Percentiles rank a stretch among this genome's conserved stretches.
phyloP scores from a whole-genome alignment of 1,140 invertebrate genomes.

The Drosophila simulans region DNA sequence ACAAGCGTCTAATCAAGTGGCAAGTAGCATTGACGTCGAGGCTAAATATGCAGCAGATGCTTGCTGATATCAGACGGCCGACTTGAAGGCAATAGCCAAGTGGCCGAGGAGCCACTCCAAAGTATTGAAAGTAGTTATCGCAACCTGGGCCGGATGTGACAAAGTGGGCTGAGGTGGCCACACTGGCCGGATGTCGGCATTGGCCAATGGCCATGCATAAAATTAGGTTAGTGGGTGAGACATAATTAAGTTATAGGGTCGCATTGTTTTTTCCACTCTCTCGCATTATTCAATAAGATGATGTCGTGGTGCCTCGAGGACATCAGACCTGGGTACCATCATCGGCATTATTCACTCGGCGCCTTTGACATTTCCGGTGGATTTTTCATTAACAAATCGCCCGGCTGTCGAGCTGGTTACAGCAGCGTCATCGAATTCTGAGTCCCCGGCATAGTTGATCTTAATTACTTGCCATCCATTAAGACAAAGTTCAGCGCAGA shows the following conservation, averaged over 20 bases:
- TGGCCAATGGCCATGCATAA: constrained; percentile 50
- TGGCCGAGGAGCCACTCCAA: constrained; percentile 32
- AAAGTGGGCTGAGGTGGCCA: constrained; percentile 2
- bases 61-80: constrained; percentile 50
- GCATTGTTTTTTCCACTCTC: constrained; percentile 38
- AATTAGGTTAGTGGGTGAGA: constrained; percentile 81
- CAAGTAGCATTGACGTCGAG: constrained; percentile 76
- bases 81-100: constrained; percentile 63
- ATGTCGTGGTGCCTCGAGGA: constrained; percentile 46
- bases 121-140: constrained; percentile 52
- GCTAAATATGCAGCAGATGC: constrained; percentile 40
- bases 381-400: constrained; percentile 69
- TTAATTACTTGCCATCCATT: constrained; percentile 71
- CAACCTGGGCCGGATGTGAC: constrained; percentile 32
- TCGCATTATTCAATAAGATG: constrained; percentile 67
- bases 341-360: constrained; percentile 22
- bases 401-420: constrained; percentile 30
- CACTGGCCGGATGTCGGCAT: constrained; percentile 42
- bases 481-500: constrained; percentile 40
- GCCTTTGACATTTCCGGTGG: constrained; percentile 43
- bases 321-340: constrained; percentile 3
- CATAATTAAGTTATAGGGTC: constrained; percentile 79
- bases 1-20: constrained; percentile 71
- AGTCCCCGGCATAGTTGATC: constrained; percentile 40
- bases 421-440: constrained; percentile 8